A percentile compares a stretch with the other conserved stretches of the same genome.
Evolutionary conservation across 2,888 invertebrate species (phyloP).

Genomic region (Stomorhina lunata): DNA sequence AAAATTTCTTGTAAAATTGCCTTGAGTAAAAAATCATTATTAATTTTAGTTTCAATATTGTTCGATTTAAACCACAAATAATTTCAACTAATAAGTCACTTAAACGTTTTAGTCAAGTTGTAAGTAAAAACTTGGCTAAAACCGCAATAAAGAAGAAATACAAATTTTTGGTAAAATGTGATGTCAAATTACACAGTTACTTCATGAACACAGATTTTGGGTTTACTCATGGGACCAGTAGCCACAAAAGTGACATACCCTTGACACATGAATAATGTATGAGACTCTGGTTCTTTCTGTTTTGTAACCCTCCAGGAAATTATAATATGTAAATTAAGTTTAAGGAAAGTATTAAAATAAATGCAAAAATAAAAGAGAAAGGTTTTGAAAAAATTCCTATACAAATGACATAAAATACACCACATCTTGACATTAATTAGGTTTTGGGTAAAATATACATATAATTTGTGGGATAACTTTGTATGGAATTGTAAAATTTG

Average conservation of each 20-base stretch:
- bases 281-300: conserved; percentile 41
- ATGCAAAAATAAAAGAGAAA: conserved; percentile 6
- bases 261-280: conserved; percentile 74
- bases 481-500: no score
- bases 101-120: background rate
- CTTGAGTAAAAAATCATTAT: background rate
- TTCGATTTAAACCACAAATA: background rate
- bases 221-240: conserved; percentile 67
- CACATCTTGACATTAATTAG: conserved; percentile 51
- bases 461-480: background rate
- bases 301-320: background rate
- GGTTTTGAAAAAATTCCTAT: background rate
- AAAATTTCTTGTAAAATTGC: background rate
- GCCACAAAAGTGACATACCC: conserved; percentile 76
- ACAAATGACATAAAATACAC: background rate
- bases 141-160: conserved; percentile 30
- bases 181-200: conserved; percentile 29
- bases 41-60: background rate
- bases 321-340: conserved; percentile 32
- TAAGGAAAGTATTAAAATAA: background rate
- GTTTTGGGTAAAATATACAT: background rate
- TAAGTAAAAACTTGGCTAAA: conserved; percentile 7
- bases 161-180: conserved; percentile 25
- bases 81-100: conserved; percentile 1
- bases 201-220: conserved; percentile 6